These are phyloP conservation scores for Epistrophe eligans DNA, from an alignment of 2,888 invertebrate genomes.

Conservation along the genomic window DNA sequence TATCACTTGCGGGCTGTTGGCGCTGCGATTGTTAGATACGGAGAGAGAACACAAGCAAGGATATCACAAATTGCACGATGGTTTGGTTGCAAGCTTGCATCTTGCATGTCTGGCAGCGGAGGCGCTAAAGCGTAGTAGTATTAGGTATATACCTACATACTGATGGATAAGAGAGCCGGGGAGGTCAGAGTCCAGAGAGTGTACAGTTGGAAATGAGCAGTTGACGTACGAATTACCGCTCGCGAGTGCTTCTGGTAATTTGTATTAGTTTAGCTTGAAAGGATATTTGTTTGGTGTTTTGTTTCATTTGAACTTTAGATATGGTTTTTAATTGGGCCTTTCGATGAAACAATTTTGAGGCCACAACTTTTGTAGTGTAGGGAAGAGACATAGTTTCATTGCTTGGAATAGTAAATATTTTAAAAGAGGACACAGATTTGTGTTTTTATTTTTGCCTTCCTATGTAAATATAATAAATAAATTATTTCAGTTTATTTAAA, in stretches of 20 bases:
- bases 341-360: neutral
- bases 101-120: neutral
- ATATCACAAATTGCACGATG: conserved; percentile 5
- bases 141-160: conserved; percentile 14
- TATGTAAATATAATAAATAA: too few relatives aligned
- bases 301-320: neutral
- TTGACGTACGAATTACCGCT: conserved; percentile 67
- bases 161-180: conserved; percentile 16
- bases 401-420: too few relatives aligned
- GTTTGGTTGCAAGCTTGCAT: neutral
- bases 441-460: too few relatives aligned
- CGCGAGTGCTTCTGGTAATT: conserved; percentile 18
- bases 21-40: conserved; percentile 62
- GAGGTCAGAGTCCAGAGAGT: neutral
- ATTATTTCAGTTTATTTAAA: too few relatives aligned
- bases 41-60: neutral
- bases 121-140: conserved; percentile 50
- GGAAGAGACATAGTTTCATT: too few relatives aligned
- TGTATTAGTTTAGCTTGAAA: neutral
- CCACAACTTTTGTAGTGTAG: neutral
- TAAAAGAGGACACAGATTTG: too few relatives aligned
- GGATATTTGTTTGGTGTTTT: neutral
- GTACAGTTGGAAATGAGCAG: conserved; percentile 58
- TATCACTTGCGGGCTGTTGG: conserved; percentile 71
- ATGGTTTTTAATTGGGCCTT: neutral